Base-by-base conservation (phyloP, 1,140 invertebrate species). In the Zaprionus gabonicus region DNA sequence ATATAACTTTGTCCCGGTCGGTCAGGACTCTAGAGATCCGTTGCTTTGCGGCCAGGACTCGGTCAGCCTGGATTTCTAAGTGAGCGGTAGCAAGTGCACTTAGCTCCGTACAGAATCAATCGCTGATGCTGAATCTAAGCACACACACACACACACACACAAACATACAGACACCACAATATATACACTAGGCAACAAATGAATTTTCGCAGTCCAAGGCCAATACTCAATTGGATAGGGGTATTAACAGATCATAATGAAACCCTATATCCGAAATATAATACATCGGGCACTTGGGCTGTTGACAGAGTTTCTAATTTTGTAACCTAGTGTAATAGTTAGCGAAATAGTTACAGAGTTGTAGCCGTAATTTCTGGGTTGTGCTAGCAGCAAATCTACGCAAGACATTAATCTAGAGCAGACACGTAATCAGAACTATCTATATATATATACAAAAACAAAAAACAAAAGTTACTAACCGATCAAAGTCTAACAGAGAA, bases 91-190 rank as follows among this genome's bases (percentile, higher is more conserved):
- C 68, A 41, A 13, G 57, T 64, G 71, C 68, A 76, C 66, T 76
- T 66, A 71, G 12, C 41, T 38, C 49, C 53, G 59, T n/a, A 57
- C 63, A 73, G 59, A 68, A 76, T 71, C 77, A 86, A 91, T 82
- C 80, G 86, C 53, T 60, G 86, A 91, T 90, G 85, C 85, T 90
- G 85, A 90, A 90, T 81, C 64, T 71, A 71, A 68, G 59, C 28
- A 69, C 34, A 56, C n/a, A n/a, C n/a, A n/a, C n/a, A n/a, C n/a
- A n/a, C 68, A 34, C 12, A 57, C 15, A 49, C 36, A 38, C n/a
- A 46, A 1, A 31, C 34, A 63, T 10, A 53, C 25, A 57, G 13
- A 49, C 34, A 36, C 15, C 15, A 57, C 46, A 72, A 62, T 20
- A n/a, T 20, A 20, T 1, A 56, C 64, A 46, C 36, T 67, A 49